A percentile compares a stretch with the other conserved stretches of the same genome.
Evolutionary conservation across 2,888 invertebrate species (phyloP).

Genomic region (Sylvicola cinctus): DNA sequence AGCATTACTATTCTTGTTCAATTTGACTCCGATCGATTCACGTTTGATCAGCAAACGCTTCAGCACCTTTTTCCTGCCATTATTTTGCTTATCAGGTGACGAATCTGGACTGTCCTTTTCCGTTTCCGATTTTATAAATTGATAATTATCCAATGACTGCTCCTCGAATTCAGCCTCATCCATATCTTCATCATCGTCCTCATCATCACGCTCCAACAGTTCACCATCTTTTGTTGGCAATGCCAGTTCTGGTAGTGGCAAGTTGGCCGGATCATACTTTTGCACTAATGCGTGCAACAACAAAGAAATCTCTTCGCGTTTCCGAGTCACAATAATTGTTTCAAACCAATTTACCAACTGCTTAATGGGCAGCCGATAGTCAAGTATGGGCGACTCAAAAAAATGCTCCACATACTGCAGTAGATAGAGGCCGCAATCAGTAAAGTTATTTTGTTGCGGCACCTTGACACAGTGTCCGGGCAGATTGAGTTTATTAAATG

Average conservation of each 20-base stretch:
- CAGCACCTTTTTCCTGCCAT: too few species aligned
- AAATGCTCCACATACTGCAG: constrained; percentile 94
- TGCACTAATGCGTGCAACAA: constrained; percentile 56
- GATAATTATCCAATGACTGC: constrained; percentile 1
- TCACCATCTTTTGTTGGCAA: constrained; percentile 59
- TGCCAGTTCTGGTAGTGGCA: constrained; percentile 44
- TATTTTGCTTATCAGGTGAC: constrained; percentile 2
- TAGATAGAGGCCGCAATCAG: constrained; percentile 90
- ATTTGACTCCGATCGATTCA: too few species aligned
- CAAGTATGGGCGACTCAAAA: constrained; percentile 68
- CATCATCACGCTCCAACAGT: constrained; percentile 25
- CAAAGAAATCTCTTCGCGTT: constrained; percentile 68
- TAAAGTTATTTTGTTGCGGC: constrained; percentile 94
- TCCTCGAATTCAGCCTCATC: neutral
- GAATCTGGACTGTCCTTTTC: constrained; percentile 2
- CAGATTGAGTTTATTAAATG: constrained; percentile 63
- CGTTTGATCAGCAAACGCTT: too few species aligned
- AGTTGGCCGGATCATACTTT: constrained; percentile 44
- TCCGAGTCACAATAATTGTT: constrained; percentile 58
- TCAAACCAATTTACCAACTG: constrained; percentile 73
- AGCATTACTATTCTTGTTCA: too few species aligned
- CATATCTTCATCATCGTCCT: constrained; percentile 26
- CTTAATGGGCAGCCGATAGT: constrained; percentile 67
- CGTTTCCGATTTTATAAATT: neutral
- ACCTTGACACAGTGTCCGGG: constrained; percentile 76